Conservation (phyloP, 2,888 invertebrate species). For the Eugnorisma glareosa region DNA sequence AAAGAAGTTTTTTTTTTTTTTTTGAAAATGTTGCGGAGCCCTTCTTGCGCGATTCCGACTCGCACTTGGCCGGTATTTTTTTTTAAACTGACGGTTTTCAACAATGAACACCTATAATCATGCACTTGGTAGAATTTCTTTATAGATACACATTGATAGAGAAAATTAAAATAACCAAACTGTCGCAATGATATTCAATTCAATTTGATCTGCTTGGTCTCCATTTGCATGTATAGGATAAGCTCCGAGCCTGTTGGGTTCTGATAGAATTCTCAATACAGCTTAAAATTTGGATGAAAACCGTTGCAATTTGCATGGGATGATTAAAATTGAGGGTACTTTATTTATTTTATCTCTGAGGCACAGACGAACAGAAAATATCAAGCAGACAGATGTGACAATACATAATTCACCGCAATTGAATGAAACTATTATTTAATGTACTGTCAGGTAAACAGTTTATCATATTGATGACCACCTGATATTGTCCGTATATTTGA, state of each 20-base stretch:
- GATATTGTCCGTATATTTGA: not conserved
- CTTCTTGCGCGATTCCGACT: too few species aligned
- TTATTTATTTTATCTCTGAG: constrained; percentile 2
- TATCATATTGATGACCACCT: not conserved
- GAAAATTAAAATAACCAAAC: not conserved
- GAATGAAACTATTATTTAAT: not conserved
- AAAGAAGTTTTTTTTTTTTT: too few species aligned
- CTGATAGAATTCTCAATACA: constrained; percentile 8
- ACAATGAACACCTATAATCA: not conserved
- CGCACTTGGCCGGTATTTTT: too few species aligned
- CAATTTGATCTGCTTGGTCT: not conserved
- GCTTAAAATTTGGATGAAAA: constrained; percentile 17
- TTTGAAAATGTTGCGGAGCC: too few species aligned
- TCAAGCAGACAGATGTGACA: not conserved
- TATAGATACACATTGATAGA: not conserved
- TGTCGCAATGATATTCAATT: not conserved
- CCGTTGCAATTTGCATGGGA: constrained; percentile 7
- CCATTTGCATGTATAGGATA: constrained; percentile 35
- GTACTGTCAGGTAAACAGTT: not conserved
- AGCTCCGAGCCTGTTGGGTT: constrained; percentile 1
- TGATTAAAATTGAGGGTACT: not conserved
- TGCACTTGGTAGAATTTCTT: not conserved
- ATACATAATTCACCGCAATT: not conserved
- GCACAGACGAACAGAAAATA: not conserved
- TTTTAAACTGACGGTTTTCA: not conserved